phyloP scores from a whole-genome alignment of 2,888 invertebrate species.

The Eristalis intricaria region DNA sequence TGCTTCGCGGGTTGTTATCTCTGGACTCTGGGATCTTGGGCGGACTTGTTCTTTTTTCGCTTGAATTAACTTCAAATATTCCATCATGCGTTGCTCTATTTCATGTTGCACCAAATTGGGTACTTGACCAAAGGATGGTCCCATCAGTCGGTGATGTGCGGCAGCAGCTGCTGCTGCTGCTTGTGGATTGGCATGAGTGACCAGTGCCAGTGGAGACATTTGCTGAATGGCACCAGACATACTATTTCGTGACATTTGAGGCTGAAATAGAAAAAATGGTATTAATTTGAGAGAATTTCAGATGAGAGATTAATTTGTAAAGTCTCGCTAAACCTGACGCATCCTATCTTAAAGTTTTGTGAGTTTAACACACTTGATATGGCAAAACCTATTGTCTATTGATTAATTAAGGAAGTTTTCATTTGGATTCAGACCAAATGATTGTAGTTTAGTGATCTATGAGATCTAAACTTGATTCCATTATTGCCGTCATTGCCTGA shows the following conservation, averaged over 20 bases:
- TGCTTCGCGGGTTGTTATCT: slow-evolving; percentile 81
- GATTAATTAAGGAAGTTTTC: no score
- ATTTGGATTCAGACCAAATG: no score
- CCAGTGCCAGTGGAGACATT: slow-evolving; percentile 90
- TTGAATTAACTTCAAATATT: slow-evolving; percentile 89
- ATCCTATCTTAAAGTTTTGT: no score
- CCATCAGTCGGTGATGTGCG: slow-evolving; percentile 80
- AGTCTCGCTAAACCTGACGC: no score
- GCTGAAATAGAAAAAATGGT: slow-evolving; percentile 70
- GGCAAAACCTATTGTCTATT: no score
- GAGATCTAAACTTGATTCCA: no score
- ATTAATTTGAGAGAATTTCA: background rate
- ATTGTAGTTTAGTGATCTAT: no score
- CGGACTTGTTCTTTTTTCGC: slow-evolving; percentile 80
- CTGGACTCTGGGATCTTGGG: slow-evolving; percentile 80
- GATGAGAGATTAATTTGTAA: no score
- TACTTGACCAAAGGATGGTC: slow-evolving; percentile 82
- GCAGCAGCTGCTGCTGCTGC: slow-evolving; percentile 82
- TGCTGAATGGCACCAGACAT: slow-evolving; percentile 84
- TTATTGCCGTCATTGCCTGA: no score
- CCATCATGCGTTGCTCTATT: slow-evolving; percentile 89
- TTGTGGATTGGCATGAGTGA: slow-evolving; percentile 84
- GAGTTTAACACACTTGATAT: no score
- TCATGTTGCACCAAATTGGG: slow-evolving; percentile 86
- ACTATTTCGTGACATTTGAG: slow-evolving; percentile 83